Evolutionary conservation across 2,113 vertebrate genomes (phyloP).

Genomic region (Galbula dea): DNA sequence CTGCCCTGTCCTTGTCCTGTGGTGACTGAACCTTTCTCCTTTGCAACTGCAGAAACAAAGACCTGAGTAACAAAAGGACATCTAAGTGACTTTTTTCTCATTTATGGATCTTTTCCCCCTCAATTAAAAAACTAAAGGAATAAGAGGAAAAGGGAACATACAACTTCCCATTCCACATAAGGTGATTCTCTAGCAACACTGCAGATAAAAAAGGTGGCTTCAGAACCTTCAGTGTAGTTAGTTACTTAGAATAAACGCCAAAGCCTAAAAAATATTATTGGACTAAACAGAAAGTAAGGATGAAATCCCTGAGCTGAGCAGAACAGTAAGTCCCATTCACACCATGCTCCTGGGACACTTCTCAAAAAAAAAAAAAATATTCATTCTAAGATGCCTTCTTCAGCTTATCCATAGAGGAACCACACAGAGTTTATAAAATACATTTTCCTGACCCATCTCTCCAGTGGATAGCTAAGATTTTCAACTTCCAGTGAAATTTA

Average conservation of each 20-base stretch:
- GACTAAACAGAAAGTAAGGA: neutral
- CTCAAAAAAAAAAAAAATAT: neutral
- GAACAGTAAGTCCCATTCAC: neutral
- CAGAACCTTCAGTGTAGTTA: neutral
- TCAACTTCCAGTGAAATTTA: neutral
- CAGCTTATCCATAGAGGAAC: neutral
- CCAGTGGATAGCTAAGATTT: neutral
- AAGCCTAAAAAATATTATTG: neutral
- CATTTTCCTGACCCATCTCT: neutral
- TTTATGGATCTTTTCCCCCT: neutral
- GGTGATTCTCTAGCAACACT: neutral
- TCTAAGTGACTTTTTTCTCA: rapidly evolving
- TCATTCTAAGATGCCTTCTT: neutral
- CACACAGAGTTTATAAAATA: neutral
- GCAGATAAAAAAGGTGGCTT: neutral
- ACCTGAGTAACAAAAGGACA: neutral
- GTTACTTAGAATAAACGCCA: neutral
- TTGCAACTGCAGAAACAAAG: neutral
- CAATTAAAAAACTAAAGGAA: rapidly evolving
- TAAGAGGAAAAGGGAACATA: neutral
- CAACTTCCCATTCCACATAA: neutral
- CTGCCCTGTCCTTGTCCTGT: neutral
- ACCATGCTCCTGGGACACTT: neutral
- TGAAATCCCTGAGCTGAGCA: neutral
- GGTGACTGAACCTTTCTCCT: neutral